A percentile compares a stretch with the other conserved stretches of the same genome.
Evolutionary conservation across 1,140 invertebrate species (phyloP).

Genomic region (Drosophila jambulina): DNA sequence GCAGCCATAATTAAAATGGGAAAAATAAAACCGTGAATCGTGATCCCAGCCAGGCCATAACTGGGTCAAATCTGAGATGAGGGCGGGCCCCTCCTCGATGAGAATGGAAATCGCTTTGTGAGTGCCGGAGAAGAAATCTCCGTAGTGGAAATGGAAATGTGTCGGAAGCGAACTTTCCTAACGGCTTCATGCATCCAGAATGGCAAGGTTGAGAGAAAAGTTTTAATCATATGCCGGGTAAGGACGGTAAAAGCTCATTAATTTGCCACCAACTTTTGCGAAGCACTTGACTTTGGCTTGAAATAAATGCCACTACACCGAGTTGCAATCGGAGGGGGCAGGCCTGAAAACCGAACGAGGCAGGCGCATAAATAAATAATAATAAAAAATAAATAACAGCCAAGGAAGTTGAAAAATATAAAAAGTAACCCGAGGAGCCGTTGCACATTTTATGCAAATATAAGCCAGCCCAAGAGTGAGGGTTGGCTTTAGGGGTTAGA

Average conservation of each 20-base stretch:
- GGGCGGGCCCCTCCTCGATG: slow-evolving; percentile 52
- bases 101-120: slow-evolving; percentile 39
- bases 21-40: slow-evolving; percentile 61
- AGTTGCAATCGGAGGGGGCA: slow-evolving; percentile 28
- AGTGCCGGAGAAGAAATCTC: slow-evolving; percentile 15
- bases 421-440: slow-evolving; percentile 34
- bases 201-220: slow-evolving; percentile 63
- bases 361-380: slow-evolving; percentile 33
- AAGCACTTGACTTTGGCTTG: slow-evolving; percentile 52
- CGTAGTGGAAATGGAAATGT: slow-evolving; percentile 58
- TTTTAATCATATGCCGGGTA: slow-evolving; percentile 71
- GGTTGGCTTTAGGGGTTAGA: slow-evolving; percentile 1
- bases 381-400: slow-evolving; percentile 28
- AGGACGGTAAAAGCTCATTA: slow-evolving; percentile 66
- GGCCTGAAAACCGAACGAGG: slow-evolving; percentile 19
- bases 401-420: slow-evolving; percentile 32
- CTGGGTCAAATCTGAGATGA: slow-evolving; percentile 68
- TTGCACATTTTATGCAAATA: slow-evolving; percentile 77
- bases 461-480: slow-evolving; percentile 19
- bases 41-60: slow-evolving; percentile 53
- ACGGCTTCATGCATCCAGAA: slow-evolving; percentile 43
- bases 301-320: slow-evolving; percentile 60
- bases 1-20: slow-evolving; percentile 66
- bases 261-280: slow-evolving; percentile 66
- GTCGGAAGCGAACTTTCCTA: slow-evolving; percentile 47